phyloP scores from a whole-genome alignment of 2,888 invertebrate species.

The Spodoptera picta region DNA sequence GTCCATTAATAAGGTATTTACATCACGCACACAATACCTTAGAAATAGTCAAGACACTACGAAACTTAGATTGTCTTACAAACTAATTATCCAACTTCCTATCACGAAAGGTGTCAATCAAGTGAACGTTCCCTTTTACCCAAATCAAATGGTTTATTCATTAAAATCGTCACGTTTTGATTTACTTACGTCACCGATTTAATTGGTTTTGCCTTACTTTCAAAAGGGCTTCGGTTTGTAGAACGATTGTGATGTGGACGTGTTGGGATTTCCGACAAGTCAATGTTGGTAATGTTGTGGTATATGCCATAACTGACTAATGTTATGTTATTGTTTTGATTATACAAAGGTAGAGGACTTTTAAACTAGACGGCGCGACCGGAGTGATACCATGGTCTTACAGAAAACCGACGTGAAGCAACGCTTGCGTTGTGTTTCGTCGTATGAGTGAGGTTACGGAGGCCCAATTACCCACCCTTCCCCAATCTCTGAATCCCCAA shows the following conservation, averaged over 20 bases:
- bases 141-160: conserved; percentile 66
- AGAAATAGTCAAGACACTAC: conserved; percentile 37
- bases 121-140: conserved; percentile 63
- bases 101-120: conserved; percentile 58
- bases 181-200: conserved; percentile 42
- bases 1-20: background rate
- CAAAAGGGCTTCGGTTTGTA: conserved; percentile 19
- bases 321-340: too few relatives aligned
- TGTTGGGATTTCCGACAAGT: conserved; percentile 5
- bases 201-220: conserved; percentile 43
- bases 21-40: conserved; percentile 12
- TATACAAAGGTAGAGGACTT: too few relatives aligned
- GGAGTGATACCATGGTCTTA: too few relatives aligned
- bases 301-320: background rate
- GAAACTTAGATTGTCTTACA: conserved; percentile 63
- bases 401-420: too few relatives aligned
- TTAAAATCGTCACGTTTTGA: conserved; percentile 46
- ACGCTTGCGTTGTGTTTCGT: too few relatives aligned
- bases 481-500: too few relatives aligned
- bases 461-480: too few relatives aligned
- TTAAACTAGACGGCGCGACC: too few relatives aligned
- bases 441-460: too few relatives aligned
- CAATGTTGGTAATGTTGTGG: conserved; percentile 9
- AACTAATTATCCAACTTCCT: conserved; percentile 67
- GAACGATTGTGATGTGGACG: too few relatives aligned